Conservation (phyloP, 2,113 vertebrate genomes). For the Myxocyprinus asiaticus region DNA sequence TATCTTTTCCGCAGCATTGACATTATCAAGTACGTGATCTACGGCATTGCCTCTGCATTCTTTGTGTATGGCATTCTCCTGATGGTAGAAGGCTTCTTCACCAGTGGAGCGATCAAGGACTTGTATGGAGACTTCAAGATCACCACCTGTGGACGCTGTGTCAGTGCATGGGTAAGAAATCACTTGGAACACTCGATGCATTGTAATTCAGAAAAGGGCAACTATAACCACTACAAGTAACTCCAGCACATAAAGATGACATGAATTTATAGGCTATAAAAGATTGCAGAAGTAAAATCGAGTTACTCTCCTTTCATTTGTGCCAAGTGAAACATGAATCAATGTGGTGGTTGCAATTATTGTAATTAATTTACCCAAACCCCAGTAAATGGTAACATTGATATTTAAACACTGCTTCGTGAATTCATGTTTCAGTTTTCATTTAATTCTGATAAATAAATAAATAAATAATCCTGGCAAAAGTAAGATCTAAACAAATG, state of each 20-base stretch:
- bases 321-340: background rate
- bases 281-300: background rate
- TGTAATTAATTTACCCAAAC: background rate
- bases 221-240: conserved; percentile 12
- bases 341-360: no score
- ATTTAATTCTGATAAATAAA: no score
- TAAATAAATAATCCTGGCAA: no score
- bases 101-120: conserved; percentile 97
- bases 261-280: conserved; percentile 21
- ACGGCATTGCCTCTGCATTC: conserved; percentile 96
- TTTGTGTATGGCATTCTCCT: conserved; percentile 97
- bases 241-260: conserved; percentile 21
- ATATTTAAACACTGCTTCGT: background rate
- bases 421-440: no score
- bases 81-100: conserved; percentile 99
- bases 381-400: background rate
- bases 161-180: conserved; percentile 93
- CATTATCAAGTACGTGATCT: conserved; percentile 98
- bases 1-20: conserved; percentile 82
- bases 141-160: conserved; percentile 96
- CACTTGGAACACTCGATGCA: background rate
- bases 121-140: conserved; percentile 99
- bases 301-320: background rate
- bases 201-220: conserved; percentile 7
- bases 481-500: no score